Percentiles rank a stretch among this genome's conserved stretches.
Conservation (phyloP, 2,797 vertebrate genomes). For the Nyctalus aviator region DNA sequence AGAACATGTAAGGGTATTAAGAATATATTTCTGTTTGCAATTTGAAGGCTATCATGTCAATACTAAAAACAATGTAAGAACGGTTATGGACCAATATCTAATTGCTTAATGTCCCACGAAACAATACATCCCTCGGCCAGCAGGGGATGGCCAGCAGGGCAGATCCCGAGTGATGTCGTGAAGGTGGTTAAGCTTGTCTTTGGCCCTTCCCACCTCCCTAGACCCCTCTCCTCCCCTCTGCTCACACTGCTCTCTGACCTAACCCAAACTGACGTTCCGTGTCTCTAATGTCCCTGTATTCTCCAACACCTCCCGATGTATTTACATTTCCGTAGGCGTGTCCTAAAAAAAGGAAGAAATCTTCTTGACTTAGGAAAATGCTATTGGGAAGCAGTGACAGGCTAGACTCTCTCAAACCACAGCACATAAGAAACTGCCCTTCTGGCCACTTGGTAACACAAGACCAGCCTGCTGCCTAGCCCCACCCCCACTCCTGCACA, state of each 20-base stretch:
- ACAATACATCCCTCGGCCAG: not conserved
- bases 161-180: not conserved
- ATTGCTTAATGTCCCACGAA: not conserved
- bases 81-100: slow-evolving; percentile 36
- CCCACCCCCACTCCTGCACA: not conserved
- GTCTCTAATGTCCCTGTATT: slow-evolving; percentile 38
- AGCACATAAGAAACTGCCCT: not conserved
- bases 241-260: not conserved
- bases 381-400: not conserved
- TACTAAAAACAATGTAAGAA: slow-evolving; percentile 24
- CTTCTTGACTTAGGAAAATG: not conserved
- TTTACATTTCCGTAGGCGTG: slow-evolving; percentile 7
- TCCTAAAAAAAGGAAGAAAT: not conserved
- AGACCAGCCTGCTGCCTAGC: not conserved
- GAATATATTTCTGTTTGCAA: slow-evolving; percentile 52
- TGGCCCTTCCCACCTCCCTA: slow-evolving; percentile 60
- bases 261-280: not conserved
- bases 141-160: no score
- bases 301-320: not conserved
- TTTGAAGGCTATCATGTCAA: not conserved
- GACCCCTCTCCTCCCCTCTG: slow-evolving; percentile 31
- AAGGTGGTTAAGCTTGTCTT: slow-evolving; percentile 70
- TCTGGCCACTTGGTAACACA: not conserved
- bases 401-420: not conserved
- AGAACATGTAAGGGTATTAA: slow-evolving; percentile 19